These are phyloP conservation scores for Ascaphus truei DNA, from an alignment of 2,113 vertebrate species.

Conservation along the genomic window DNA sequence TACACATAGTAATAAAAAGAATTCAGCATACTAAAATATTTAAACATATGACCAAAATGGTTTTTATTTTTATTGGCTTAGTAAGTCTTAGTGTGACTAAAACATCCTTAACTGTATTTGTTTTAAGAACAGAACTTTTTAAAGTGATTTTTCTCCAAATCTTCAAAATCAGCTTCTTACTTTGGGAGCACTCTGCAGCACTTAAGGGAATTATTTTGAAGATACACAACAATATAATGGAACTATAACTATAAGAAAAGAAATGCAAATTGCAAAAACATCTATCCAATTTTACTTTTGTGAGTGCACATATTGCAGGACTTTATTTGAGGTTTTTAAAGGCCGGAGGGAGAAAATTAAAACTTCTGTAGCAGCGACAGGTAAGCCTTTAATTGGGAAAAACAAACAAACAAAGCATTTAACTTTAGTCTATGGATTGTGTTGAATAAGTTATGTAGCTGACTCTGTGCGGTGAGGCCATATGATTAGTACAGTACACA, in stretches of 20 bases:
- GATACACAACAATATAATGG: conserved; percentile 8
- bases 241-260: no score
- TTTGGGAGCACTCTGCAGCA: conserved; percentile 27
- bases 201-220: conserved; percentile 14
- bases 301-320: not conserved
- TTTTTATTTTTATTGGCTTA: not conserved
- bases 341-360: no score
- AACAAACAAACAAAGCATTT: no score
- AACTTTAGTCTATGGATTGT: no score
- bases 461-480: no score
- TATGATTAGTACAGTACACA: no score
- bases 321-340: no score
- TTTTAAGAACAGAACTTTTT: not conserved
- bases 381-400: no score
- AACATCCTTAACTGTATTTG: not conserved
- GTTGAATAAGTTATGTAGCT: no score
- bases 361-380: no score
- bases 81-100: not conserved
- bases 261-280: no score
- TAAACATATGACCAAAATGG: not conserved
- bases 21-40: not conserved
- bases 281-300: not conserved
- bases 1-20: not conserved
- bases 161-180: not conserved
- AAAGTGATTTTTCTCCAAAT: not conserved